Evolutionary conservation across 2,113 vertebrate genomes (phyloP).

Genomic region (Cyprinodon variegatus): DNA sequence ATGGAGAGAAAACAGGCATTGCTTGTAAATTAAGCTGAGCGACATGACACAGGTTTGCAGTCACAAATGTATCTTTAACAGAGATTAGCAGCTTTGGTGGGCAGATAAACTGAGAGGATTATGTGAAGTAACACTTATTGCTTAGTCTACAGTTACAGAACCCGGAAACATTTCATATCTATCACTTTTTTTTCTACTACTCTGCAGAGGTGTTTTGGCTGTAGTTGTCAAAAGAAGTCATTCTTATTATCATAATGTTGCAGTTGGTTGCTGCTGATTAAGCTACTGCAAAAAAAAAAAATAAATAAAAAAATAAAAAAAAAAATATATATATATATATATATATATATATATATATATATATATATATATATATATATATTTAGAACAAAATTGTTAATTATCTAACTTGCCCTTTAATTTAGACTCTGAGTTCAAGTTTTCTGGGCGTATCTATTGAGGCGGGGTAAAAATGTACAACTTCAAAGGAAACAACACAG

Average conservation of each 20-base stretch:
- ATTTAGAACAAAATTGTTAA: background rate
- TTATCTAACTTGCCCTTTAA: background rate
- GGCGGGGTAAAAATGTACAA: background rate
- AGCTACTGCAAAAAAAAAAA: no score
- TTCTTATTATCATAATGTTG: background rate
- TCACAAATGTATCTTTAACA: background rate
- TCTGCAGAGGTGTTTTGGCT: background rate
- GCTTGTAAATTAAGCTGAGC: background rate
- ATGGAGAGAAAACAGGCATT: background rate
- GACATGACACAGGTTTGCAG: background rate
- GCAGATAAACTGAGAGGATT: slow-evolving; percentile 2
- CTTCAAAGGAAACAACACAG: background rate
- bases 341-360: no score
- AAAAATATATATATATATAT: no score
- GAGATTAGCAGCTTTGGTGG: background rate
- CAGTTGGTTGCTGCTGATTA: background rate
- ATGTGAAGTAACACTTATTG: background rate
- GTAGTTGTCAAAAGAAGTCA: background rate
- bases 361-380: no score
- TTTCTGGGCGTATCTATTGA: background rate
- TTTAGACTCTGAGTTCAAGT: background rate
- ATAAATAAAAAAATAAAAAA: no score
- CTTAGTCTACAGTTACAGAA: background rate
- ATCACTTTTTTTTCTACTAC: background rate
- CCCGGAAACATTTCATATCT: background rate